Conservation (phyloP, 1,140 invertebrate species). For the Brachionus rotundiformis region DNA sequence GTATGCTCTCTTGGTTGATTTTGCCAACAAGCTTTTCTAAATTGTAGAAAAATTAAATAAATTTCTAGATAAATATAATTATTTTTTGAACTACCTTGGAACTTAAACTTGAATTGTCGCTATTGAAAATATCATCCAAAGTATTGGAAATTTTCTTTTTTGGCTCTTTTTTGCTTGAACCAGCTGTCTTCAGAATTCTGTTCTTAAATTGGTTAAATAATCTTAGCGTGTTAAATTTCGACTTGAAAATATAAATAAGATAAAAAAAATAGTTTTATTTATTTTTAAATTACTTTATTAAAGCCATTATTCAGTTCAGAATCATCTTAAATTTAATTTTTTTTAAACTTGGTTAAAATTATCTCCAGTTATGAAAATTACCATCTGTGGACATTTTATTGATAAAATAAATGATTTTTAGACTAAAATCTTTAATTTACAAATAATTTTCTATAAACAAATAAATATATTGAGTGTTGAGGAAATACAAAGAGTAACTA, state of each 20-base stretch:
- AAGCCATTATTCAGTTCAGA: background rate
- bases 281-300: background rate
- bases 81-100: background rate
- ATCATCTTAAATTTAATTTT: background rate
- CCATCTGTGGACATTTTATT: background rate
- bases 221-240: background rate
- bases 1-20: background rate
- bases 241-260: background rate
- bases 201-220: background rate
- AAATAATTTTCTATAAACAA: background rate
- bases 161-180: background rate
- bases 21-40: conserved; percentile 1
- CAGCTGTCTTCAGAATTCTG: background rate
- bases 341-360: background rate
- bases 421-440: no score
- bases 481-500: background rate
- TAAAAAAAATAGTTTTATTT: no score
- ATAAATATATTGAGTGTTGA: background rate
- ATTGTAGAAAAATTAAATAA: background rate
- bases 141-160: background rate
- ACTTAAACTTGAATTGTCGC: conserved; percentile 3
- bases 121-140: background rate
- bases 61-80: background rate
- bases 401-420: background rate
- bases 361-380: background rate